Evolutionary conservation across 2,888 invertebrate genomes (phyloP).

Genomic region (Cheilosia grossa): DNA sequence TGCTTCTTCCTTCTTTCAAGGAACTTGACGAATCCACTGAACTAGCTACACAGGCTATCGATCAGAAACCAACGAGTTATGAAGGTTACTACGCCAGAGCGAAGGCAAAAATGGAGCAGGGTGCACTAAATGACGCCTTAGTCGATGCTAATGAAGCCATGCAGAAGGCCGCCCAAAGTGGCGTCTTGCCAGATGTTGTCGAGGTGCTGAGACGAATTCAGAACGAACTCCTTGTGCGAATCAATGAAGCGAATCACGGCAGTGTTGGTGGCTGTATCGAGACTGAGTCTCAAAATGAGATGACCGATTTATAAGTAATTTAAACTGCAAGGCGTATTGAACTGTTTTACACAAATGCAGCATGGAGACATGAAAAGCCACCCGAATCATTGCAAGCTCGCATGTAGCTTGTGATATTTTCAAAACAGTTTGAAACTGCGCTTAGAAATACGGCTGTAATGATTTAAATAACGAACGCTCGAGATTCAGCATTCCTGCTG

Average conservation of each 20-base stretch:
- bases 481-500: too few species aligned
- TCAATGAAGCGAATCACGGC: conserved; percentile 76
- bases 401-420: too few species aligned
- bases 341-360: neutral
- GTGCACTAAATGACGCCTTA: conserved; percentile 89
- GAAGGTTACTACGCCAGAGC: conserved; percentile 97
- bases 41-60: conserved; percentile 93
- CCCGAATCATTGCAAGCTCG: neutral
- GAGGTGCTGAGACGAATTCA: conserved; percentile 82
- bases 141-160: conserved; percentile 92
- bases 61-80: conserved; percentile 93
- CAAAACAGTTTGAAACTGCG: too few species aligned
- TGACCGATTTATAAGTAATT: conserved; percentile 80
- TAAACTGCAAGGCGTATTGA: neutral
- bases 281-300: conserved; percentile 80
- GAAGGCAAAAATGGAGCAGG: conserved; percentile 92
- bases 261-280: conserved; percentile 31
- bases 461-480: too few species aligned
- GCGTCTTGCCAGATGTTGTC: conserved; percentile 80
- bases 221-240: conserved; percentile 80
- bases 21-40: conserved; percentile 94
- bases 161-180: conserved; percentile 81
- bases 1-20: conserved; percentile 83
- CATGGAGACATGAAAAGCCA: neutral
- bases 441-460: too few species aligned